Base-by-base conservation (phyloP, 2,888 invertebrate genomes). In the Ligdia adustata region DNA sequence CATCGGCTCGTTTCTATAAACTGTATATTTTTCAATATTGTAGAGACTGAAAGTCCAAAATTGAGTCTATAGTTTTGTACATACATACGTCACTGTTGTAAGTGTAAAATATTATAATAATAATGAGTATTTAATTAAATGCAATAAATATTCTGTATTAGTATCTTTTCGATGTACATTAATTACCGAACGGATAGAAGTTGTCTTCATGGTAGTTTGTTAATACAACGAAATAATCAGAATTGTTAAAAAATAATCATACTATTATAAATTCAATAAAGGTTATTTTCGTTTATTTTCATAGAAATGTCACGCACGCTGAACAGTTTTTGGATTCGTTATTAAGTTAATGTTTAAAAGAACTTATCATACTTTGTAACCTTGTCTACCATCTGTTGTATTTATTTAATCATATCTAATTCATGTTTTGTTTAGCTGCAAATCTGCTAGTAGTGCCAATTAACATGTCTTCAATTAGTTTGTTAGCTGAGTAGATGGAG, bases 31-130 rank as follows among this genome's bases (percentile, higher is more conserved):
- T 72, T 49, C 38, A 70, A 79, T 76, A 84, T 77, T 79, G 79
- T 88, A 87, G 87, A 89, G 89, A 89, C 88, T 89, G 88, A 88
- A 88, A 89, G 88, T 89, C 88, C 86, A 84, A 83, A 86, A 84
- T 87, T 83, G 87, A 89, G 86, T 88, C 86, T 89, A 87, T 87
- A 87, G 82, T 88, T 87, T 88, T 90, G 89, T 90, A 90, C 79
- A 90, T 90, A 90, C 79, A 88, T 82, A 84, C 68, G 70, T 84
- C 85, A 81, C 84, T 82, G 85, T 88, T 89, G 85, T 87, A 89
- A 88, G 76, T 85, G 86, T 75, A 76, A 72, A 72, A 83, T 79
- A 83, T 68, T 79, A 72, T 85, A 86, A 82, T 78, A 63, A 75
- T 85, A 81, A 78, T 66, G 70, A 79, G 75, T 86, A 85, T 83